Percentiles rank a stretch among this genome's conserved stretches.
These are phyloP conservation scores for Drosophila malerkotliana DNA, from an alignment of 1,140 invertebrate species.

Conservation along the genomic window DNA sequence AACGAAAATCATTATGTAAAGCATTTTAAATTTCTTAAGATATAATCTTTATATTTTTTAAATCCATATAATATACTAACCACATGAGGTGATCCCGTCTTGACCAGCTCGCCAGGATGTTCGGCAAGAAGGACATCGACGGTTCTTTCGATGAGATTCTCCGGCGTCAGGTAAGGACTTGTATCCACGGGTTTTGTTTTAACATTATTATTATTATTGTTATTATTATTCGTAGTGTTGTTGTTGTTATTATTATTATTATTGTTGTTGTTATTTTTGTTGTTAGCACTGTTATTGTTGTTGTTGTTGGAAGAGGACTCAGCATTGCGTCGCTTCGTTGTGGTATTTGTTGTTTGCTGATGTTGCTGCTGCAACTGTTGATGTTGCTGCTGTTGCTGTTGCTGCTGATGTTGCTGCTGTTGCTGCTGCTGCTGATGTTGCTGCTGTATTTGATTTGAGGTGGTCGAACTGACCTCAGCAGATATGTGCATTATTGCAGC, in stretches of 20 bases:
- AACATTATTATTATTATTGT: constrained; percentile 54
- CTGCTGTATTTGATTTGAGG: constrained; percentile 78
- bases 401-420: constrained; percentile 80
- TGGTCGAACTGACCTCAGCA: constrained; percentile 89
- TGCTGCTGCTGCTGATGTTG: constrained; percentile 59
- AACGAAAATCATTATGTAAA: too few relatives aligned
- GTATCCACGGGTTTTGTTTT: constrained; percentile 76
- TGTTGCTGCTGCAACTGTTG: constrained; percentile 52
- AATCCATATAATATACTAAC: constrained; percentile 72
- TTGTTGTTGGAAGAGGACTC: constrained; percentile 44
- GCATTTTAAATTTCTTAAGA: too few relatives aligned
- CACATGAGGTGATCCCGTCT: constrained; percentile 97
- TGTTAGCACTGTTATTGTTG: constrained; percentile 33
- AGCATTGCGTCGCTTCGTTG: constrained; percentile 70
- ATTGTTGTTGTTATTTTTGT: constrained; percentile 50
- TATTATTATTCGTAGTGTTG: constrained; percentile 55
- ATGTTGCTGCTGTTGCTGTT: constrained; percentile 30
- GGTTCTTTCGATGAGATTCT: constrained; percentile 92
- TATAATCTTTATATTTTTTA: too few relatives aligned
- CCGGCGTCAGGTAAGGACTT: constrained; percentile 89
- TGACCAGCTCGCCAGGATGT: constrained; percentile 95
- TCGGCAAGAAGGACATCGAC: constrained; percentile 92
- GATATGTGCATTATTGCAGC: constrained; percentile 87
- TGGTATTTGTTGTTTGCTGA: constrained; percentile 55
- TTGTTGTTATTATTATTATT: constrained; percentile 54